These are phyloP conservation scores for Colletes collaris DNA, from an alignment of 2,888 invertebrate genomes.

Conservation along the genomic window DNA sequence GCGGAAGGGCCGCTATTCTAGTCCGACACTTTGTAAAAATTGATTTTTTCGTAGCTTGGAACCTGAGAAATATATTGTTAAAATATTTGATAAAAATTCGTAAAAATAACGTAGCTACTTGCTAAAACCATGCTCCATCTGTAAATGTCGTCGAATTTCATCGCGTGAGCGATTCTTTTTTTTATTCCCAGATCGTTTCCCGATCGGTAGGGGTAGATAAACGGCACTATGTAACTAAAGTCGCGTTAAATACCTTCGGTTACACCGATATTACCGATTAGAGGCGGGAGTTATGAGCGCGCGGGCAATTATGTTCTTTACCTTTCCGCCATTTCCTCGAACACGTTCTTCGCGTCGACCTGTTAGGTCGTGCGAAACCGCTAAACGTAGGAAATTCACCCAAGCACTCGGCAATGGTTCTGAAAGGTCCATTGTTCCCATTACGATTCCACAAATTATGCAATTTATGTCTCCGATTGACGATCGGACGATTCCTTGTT, in stretches of 20 bases:
- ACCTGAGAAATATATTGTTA: too few species aligned
- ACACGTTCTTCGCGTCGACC: slow-evolving; percentile 30
- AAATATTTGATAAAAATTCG: too few species aligned
- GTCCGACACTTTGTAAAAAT: too few species aligned
- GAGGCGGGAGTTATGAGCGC: slow-evolving; percentile 35
- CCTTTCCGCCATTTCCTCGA: slow-evolving; percentile 30
- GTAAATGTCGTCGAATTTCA: too few species aligned
- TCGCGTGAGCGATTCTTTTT: too few species aligned
- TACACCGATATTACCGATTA: slow-evolving; percentile 42
- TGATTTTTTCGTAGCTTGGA: too few species aligned
- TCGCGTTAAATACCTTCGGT: slow-evolving; percentile 22
- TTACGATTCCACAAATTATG: too few species aligned
- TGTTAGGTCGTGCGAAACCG: slow-evolving; percentile 40
- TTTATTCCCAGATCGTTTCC: not conserved
- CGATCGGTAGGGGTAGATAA: slow-evolving; percentile 4
- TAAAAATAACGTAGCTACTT: too few species aligned
- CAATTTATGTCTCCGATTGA: too few species aligned
- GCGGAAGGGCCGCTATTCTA: not conserved
- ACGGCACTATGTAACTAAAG: not conserved
- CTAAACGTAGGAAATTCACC: slow-evolving; percentile 16
- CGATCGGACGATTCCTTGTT: too few species aligned
- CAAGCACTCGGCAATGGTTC: not conserved
- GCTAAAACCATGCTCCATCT: too few species aligned
- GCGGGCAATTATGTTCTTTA: slow-evolving; percentile 33
- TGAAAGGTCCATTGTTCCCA: not conserved